Evolutionary conservation across 2,888 invertebrate genomes (phyloP).

Genomic region (Cyrtodaria siliqua): DNA sequence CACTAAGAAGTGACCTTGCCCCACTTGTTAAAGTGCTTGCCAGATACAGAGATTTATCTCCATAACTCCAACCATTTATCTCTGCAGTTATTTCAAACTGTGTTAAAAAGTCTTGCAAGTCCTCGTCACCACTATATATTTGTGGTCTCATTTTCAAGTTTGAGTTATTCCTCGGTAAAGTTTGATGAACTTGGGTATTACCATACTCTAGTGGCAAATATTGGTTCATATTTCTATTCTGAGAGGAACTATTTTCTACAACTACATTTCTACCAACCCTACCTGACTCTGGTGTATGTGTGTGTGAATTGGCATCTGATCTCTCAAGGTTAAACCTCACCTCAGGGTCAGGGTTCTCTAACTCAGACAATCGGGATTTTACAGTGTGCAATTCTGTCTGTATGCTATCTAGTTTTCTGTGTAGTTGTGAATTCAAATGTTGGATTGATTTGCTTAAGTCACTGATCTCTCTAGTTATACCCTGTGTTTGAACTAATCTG

Average conservation of each 20-base stretch:
- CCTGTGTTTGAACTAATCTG: too few species aligned
- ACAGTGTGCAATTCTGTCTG: slow-evolving; percentile 7
- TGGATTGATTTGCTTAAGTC: too few species aligned
- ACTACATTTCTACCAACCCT: too few species aligned
- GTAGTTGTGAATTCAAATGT: background rate
- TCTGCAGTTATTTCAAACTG: slow-evolving; percentile 59
- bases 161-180: background rate
- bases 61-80: slow-evolving; percentile 86
- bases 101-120: slow-evolving; percentile 52
- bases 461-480: too few species aligned
- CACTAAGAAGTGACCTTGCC: slow-evolving; percentile 42
- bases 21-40: slow-evolving; percentile 48
- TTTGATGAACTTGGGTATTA: too few species aligned
- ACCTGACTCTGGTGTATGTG: too few species aligned
- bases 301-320: too few species aligned
- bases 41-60: slow-evolving; percentile 43
- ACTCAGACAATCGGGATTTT: slow-evolving; percentile 6
- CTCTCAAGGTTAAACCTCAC: slow-evolving; percentile 5
- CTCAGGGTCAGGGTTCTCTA: slow-evolving; percentile 15
- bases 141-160: slow-evolving; percentile 50
- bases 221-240: too few species aligned
- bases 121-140: slow-evolving; percentile 44
- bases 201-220: too few species aligned
- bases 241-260: too few species aligned
- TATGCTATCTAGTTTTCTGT: background rate